Conservation (phyloP, 2,888 invertebrate genomes). For the Branchellion lobata region DNA sequence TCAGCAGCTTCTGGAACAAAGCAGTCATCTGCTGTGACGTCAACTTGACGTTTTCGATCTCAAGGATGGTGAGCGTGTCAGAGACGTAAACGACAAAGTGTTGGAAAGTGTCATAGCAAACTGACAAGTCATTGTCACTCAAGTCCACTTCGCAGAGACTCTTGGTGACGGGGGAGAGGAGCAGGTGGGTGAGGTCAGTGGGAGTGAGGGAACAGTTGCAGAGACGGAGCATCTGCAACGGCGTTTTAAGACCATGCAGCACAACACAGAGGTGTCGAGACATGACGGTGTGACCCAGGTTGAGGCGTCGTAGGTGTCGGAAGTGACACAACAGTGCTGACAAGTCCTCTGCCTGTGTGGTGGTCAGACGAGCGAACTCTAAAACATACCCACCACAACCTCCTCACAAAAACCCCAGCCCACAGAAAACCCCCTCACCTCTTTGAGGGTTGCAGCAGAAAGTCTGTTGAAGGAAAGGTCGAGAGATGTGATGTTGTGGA, state of each 20-base stretch:
- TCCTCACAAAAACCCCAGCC: no score
- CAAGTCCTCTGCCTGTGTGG: slow-evolving; percentile 25
- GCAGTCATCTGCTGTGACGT: slow-evolving; percentile 51
- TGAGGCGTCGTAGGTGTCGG: slow-evolving; percentile 55
- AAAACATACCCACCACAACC: no score
- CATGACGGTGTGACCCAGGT: slow-evolving; percentile 58
- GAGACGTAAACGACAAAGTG: slow-evolving; percentile 50
- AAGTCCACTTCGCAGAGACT: slow-evolving; percentile 56
- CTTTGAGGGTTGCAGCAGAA: slow-evolving; percentile 22
- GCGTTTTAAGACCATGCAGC: slow-evolving; percentile 52
- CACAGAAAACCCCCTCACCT: not conserved
- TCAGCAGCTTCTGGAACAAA: slow-evolving; percentile 48
- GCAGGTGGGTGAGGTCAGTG: slow-evolving; percentile 55
- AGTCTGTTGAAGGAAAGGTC: slow-evolving; percentile 60
- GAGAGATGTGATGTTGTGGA: slow-evolving; percentile 56
- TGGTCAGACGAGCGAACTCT: no score
- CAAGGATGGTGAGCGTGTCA: slow-evolving; percentile 54
- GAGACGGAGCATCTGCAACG: slow-evolving; percentile 56
- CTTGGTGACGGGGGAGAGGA: slow-evolving; percentile 54
- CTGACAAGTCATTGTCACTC: slow-evolving; percentile 56
- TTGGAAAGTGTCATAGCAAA: slow-evolving; percentile 43
- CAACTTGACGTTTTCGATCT: slow-evolving; percentile 56
- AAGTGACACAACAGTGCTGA: slow-evolving; percentile 51
- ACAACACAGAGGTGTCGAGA: slow-evolving; percentile 55
- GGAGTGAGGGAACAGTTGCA: slow-evolving; percentile 56